Evolutionary conservation across 1,140 invertebrate genomes (phyloP), one percentile per base, ranked within the genome.

Genomic region (Coelopa frigida): DNA sequence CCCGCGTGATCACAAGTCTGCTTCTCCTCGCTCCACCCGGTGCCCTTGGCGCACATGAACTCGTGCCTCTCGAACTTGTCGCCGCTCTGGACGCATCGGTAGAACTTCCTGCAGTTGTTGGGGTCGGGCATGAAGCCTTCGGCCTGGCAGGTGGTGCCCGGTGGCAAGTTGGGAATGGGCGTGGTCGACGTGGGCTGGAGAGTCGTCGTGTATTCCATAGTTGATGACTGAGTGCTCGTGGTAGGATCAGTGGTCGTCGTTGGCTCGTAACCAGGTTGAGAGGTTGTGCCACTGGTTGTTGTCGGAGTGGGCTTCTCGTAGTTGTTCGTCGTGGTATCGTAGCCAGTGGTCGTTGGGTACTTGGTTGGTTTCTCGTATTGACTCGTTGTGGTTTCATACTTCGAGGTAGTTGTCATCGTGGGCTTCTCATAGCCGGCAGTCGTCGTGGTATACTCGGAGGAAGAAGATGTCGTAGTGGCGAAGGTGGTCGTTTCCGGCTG

Each of bases 101-200:
- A 78, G 55, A 78, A 79, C n/a, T 75, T 71, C 1, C 66, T 64
- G 52, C 78, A 80, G 53, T 79, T 70, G 4, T 57, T 48, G 10
- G 77, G 75, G 67, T 84, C 74, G 2, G 75, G 70, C 59, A 77
- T 77, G 48, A 83, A 86, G n/a, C 84, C 83, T 64, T 82, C 78
- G 24, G 60, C 55, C 4, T 46, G 48, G 38, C 78, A 79, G 15
- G 58, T 40, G 0, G 40, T 59, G 4, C 59, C 59, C 1, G 59
- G 50, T 14, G 56, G 54, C n/a, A 58, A 29, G 23, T 54, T 53
- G 27, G 62, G 58, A 31, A 57, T 40, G 6, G 43, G 49, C 26
- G 55, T 59, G 1, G 54, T 58, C 18, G 48, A 50, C 29, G 43
- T 43, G 37, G 38, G 18, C 20, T 26, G 17, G 21, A 36, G 26